phyloP scores from a whole-genome alignment of 2,797 vertebrate species.

The Sandelia bainsii region DNA sequence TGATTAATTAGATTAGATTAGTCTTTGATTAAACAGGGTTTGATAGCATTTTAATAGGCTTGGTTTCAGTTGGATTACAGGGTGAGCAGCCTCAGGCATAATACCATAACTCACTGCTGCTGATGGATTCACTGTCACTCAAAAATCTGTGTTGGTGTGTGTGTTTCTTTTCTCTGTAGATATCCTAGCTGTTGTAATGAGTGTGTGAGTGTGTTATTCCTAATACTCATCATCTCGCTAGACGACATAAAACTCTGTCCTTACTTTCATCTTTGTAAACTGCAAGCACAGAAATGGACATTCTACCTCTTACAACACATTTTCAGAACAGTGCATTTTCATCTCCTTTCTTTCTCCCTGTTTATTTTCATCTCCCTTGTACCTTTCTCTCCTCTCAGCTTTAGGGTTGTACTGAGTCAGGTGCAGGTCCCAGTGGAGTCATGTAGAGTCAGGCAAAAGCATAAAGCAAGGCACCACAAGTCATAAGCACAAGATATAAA shows the following conservation, averaged over 20 bases:
- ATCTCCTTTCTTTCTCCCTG: conserved; percentile 4
- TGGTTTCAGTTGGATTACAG: conserved; percentile 74
- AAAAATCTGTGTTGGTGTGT: conserved; percentile 8
- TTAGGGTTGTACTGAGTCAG: conserved; percentile 46
- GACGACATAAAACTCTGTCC: conserved; percentile 18
- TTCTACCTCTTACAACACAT: conserved; percentile 16
- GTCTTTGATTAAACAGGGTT: conserved; percentile 76
- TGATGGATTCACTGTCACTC: conserved; percentile 66
- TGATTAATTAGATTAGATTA: conserved; percentile 78
- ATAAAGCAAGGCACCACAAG: conserved; percentile 46
- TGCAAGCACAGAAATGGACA: conserved; percentile 26
- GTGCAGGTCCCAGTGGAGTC: conserved; percentile 54
- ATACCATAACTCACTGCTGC: conserved; percentile 50
- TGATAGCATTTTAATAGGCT: conserved; percentile 77
- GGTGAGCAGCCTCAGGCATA: conserved; percentile 66
- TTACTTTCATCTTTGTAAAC: conserved; percentile 52
- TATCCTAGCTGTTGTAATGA: conserved; percentile 19
- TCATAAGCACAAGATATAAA: conserved; percentile 45
- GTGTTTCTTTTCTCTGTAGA: conserved; percentile 13
- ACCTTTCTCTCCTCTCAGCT: conserved; percentile 37
- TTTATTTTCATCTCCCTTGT: conserved; percentile 20
- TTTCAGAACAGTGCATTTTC: conserved; percentile 30
- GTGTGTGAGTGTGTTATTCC: conserved; percentile 11
- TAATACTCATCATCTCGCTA: conserved; percentile 28
- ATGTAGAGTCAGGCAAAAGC: conserved; percentile 29